Base-by-base conservation (phyloP, 2,113 vertebrate species). In the Ranitomeya imitator region DNA sequence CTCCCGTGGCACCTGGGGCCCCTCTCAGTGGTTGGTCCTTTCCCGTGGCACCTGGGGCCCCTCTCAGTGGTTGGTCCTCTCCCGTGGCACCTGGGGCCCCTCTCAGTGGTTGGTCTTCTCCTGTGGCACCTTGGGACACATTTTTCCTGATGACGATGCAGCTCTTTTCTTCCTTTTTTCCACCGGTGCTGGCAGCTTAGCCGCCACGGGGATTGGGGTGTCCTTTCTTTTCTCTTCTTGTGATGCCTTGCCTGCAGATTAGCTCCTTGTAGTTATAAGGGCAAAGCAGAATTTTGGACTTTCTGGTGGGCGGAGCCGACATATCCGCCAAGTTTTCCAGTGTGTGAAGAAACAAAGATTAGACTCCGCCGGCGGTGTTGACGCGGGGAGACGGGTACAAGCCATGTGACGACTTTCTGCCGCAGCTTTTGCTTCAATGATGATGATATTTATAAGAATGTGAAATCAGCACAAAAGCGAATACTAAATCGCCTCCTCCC, bases 401-500 rank as follows among this genome's bases (percentile, higher is more conserved):
- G 85, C 77, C 85, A 86, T 86, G 76, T 51, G 85, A 37, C 12
- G 7, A 21, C 7, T 79, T 79, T 86, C 54, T 85, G 61, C 31
- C 10, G 76, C 18, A 86, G 73, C 73, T 78, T 57, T 85, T 61
- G 84, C 26, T 54, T 26, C 57, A 74, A 54, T n/a, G 55, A 85
- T 52, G 37, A 63, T 37, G 14, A 54, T 15, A 55, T 19, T 77
- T 8, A 65, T 79, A 23, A 78, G 51, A 78, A 86, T 86, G 85
- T 79, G 76, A 86, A 86, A 67, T 60, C 76, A 86, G 85, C 85
- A 86, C 85, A 86, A 86, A 18, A 51, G 16, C 79, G 65, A 54
- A 19, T 52, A 23, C 18, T 52, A 77, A 45, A 23, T 82, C 80
- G 19, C 23, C 31, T 3, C 54, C 26, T 59, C 21, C 59, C 60